A percentile compares a stretch with the other conserved stretches of the same genome.
phyloP scores from a whole-genome alignment of 2,797 vertebrate genomes.

The Uromys caudimaculatus region DNA sequence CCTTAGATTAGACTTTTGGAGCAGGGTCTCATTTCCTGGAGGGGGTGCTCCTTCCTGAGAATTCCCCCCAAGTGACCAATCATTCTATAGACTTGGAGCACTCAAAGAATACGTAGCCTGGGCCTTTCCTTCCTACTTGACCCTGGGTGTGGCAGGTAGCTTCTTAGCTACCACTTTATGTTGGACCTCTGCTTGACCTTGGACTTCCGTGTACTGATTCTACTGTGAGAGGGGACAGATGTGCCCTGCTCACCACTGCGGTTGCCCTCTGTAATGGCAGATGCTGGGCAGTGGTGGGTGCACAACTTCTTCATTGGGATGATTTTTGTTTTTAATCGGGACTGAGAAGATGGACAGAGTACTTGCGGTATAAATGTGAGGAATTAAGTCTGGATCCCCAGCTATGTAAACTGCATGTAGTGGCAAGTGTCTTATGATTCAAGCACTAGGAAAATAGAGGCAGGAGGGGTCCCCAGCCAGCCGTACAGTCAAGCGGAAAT shows the following conservation, averaged over 20 bases:
- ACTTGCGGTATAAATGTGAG: background rate
- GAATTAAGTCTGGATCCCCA: too few species aligned
- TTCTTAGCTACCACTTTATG: background rate
- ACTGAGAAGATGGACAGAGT: background rate
- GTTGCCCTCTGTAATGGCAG: accelerated
- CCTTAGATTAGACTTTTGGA: background rate
- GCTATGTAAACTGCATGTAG: background rate
- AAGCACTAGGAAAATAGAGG: background rate
- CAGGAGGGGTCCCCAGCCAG: background rate
- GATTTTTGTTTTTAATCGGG: background rate
- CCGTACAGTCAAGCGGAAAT: background rate
- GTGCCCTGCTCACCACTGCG: background rate
- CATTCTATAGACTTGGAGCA: background rate
- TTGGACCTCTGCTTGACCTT: background rate
- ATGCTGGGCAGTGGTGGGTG: accelerated
- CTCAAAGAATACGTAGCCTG: accelerated
- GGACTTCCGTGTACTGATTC: background rate
- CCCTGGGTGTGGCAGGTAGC: background rate
- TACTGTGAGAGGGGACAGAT: accelerated
- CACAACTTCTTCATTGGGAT: accelerated
- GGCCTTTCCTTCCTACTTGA: background rate
- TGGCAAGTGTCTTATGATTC: background rate
- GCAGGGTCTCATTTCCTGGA: background rate
- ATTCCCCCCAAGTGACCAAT: background rate
- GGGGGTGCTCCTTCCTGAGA: background rate